A percentile compares a stretch with the other conserved stretches of the same genome.
Evolutionary conservation across 2,888 invertebrate genomes (phyloP).

Genomic region (Zaprionus bogoriensis): DNA sequence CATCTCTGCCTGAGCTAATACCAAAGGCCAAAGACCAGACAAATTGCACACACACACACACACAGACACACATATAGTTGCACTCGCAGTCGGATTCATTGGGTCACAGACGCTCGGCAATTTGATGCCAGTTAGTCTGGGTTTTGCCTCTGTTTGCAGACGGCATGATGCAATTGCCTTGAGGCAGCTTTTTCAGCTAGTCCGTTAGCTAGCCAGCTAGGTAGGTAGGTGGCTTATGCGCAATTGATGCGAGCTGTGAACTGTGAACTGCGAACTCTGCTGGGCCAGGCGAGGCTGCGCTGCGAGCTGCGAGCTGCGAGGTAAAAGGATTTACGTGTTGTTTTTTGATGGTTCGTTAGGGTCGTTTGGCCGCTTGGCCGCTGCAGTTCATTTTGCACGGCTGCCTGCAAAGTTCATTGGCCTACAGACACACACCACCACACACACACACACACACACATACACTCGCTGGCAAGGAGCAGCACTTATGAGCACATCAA

Average conservation of each 20-base stretch:
- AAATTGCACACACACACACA: neutral
- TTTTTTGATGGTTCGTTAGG: constrained; percentile 19
- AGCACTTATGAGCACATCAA: constrained; percentile 62
- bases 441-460: neutral
- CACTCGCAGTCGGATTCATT: too few species aligned
- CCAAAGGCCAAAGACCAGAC: neutral
- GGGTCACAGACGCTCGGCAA: neutral
- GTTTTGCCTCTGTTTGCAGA: constrained; percentile 5
- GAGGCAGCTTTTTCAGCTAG: neutral
- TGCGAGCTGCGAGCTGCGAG: neutral
- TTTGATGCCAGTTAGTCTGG: constrained; percentile 10
- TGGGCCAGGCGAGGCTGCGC: too few species aligned
- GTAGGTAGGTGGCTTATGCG: too few species aligned
- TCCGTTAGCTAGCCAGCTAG: neutral
- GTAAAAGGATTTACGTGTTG: constrained; percentile 5
- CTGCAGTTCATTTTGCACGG: too few species aligned
- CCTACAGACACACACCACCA: constrained; percentile 34
- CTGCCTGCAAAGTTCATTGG: constrained; percentile 61
- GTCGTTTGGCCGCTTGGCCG: constrained; percentile 8
- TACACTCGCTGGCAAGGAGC: constrained; percentile 1
- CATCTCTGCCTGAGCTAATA: neutral
- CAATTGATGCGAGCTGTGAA: constrained; percentile 43
- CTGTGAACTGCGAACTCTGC: constrained; percentile 21
- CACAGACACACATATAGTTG: too few species aligned
- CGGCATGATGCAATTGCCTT: neutral